phyloP scores from a whole-genome alignment of 1,140 invertebrate species.

The Diabrotica virgifera region DNA sequence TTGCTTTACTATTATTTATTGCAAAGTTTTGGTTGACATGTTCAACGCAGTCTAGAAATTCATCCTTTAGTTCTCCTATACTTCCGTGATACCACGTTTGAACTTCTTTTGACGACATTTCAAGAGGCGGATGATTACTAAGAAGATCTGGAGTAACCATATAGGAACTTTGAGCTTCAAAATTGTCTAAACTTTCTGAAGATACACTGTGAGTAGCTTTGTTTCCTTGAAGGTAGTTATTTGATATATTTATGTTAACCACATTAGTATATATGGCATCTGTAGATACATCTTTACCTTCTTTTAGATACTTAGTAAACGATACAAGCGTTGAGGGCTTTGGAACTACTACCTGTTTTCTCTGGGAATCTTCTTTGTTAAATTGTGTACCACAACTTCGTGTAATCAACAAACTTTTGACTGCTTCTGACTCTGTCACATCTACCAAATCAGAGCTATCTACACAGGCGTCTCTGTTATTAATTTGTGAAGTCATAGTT shows the following conservation, averaged over 20 bases:
- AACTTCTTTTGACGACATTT: background rate
- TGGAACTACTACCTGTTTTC: background rate
- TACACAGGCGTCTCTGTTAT: constrained; percentile 44
- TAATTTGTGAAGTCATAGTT: constrained; percentile 35
- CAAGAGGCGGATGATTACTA: constrained; percentile 45
- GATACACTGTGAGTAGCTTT: constrained; percentile 29
- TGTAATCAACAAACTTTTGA: constrained; percentile 41
- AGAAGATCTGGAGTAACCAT: constrained; percentile 43
- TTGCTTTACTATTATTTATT: background rate
- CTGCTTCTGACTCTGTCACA: constrained; percentile 16
- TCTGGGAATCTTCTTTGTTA: constrained; percentile 24
- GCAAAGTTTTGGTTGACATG: background rate
- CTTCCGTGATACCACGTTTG: constrained; percentile 2
- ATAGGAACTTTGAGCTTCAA: constrained; percentile 29
- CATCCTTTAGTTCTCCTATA: background rate
- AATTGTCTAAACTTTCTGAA: constrained; percentile 49
- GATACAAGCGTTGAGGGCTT: constrained; percentile 20
- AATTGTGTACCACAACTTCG: constrained; percentile 48
- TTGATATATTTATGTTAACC: constrained; percentile 56
- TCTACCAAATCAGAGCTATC: constrained; percentile 47
- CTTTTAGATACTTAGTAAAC: constrained; percentile 37
- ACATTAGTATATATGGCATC: constrained; percentile 45
- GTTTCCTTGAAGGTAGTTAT: constrained; percentile 44
- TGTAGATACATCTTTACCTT: constrained; percentile 33
- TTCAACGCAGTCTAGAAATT: background rate